These are phyloP conservation scores for Apodemus speciosus DNA, from an alignment of 2,113 vertebrate genomes.

Conservation along the genomic window DNA sequence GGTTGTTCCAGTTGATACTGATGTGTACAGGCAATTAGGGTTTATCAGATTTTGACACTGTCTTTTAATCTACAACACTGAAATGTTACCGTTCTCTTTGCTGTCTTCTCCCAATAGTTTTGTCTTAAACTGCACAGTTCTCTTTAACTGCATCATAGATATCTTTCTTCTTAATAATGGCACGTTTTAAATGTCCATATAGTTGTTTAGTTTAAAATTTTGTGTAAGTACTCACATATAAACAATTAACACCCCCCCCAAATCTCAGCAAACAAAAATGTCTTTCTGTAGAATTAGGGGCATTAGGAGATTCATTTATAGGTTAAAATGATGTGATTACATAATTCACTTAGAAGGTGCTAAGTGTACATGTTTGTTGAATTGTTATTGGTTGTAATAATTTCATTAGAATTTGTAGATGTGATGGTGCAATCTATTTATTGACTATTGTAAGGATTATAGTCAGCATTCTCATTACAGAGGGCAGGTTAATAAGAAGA, in stretches of 20 bases:
- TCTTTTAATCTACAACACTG: conserved; percentile 55
- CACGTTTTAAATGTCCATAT: neutral
- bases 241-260: neutral
- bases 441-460: neutral
- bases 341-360: neutral
- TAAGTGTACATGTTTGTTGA: neutral
- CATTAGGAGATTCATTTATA: neutral
- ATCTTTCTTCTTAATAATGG: conserved; percentile 19
- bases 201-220: conserved; percentile 9
- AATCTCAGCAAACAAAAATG: neutral
- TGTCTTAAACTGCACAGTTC: neutral
- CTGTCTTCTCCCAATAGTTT: neutral
- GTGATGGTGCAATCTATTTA: neutral
- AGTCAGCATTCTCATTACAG: neutral
- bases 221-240: neutral
- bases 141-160: neutral
- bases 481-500: neutral
- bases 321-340: neutral
- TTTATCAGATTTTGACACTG: conserved; percentile 7
- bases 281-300: neutral
- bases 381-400: neutral
- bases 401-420: neutral
- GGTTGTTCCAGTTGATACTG: conserved; percentile 9
- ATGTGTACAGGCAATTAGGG: conserved; percentile 26
- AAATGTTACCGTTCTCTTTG: conserved; percentile 20